Evolutionary conservation across 2,113 vertebrate genomes (phyloP).

Genomic region (Suricata suricatta): DNA sequence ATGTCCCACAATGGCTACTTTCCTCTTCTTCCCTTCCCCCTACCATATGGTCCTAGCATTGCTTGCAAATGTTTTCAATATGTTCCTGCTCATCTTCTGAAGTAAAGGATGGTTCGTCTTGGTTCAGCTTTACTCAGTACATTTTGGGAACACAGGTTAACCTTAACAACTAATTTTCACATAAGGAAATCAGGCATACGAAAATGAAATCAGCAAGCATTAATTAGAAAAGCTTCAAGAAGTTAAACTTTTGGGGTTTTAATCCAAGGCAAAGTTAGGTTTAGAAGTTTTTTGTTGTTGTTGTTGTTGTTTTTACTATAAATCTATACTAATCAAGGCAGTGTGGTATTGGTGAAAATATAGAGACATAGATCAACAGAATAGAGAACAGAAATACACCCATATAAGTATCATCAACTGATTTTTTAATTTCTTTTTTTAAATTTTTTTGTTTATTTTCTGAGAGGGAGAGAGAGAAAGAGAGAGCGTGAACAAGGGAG

Average conservation of each 20-base stretch:
- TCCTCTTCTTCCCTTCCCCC: neutral
- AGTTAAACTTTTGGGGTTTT: neutral
- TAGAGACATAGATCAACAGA: neutral
- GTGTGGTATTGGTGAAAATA: neutral
- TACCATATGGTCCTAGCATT: slow-evolving; percentile 42
- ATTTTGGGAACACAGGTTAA: neutral
- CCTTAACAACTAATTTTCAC: neutral
- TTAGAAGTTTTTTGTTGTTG: neutral
- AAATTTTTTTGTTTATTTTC: too few relatives aligned
- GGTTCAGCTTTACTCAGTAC: neutral
- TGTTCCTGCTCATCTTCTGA: slow-evolving; percentile 54
- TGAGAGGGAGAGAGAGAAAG: too few relatives aligned
- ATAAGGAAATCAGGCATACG: neutral
- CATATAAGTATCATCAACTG: neutral
- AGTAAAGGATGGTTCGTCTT: neutral
- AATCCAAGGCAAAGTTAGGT: neutral
- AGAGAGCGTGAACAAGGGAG: too few relatives aligned
- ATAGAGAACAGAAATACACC: neutral
- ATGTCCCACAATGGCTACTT: neutral
- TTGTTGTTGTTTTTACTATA: neutral
- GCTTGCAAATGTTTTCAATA: slow-evolving; percentile 64
- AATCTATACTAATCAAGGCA: neutral
- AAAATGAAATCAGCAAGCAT: neutral
- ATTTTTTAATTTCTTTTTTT: neutral
- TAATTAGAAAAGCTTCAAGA: neutral